Percentiles rank a stretch among this genome's conserved stretches.
Conservation (phyloP, 2,113 vertebrate genomes). For the Bubalus kerabau region DNA sequence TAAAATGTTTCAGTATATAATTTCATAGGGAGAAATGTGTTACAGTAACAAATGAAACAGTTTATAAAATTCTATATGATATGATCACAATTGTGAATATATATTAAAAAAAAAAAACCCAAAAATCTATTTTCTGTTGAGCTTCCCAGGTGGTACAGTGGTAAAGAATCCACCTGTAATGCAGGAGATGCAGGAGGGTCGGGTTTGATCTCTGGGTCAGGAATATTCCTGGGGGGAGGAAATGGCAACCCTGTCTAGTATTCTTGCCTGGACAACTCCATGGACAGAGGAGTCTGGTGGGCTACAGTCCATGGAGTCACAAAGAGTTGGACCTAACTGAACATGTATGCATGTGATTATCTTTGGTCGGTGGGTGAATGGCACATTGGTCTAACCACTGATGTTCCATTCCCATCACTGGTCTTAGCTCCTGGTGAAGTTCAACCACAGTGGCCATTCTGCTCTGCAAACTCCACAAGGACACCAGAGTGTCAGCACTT, state of each 20-base stretch:
- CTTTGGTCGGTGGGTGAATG: fast-evolving
- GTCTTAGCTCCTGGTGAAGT: neutral
- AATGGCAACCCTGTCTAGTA: neutral
- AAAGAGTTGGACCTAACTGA: neutral
- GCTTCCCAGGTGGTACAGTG: neutral
- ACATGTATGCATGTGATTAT: neutral
- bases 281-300: neutral
- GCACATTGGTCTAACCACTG: fast-evolving
- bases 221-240: neutral
- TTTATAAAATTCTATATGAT: neutral
- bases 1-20: neutral
- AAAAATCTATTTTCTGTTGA: neutral
- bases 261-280: neutral
- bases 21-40: neutral
- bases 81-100: neutral
- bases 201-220: neutral
- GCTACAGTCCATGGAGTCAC: neutral
- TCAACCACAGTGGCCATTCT: neutral
- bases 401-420: neutral
- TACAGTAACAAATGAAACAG: neutral
- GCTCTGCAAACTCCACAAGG: neutral
- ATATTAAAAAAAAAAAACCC: neutral
- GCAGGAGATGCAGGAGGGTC: neutral
- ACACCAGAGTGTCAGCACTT: fast-evolving
- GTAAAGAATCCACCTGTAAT: neutral